Conservation (phyloP, 2,888 invertebrate species). For the Lucinisca nassula region DNA sequence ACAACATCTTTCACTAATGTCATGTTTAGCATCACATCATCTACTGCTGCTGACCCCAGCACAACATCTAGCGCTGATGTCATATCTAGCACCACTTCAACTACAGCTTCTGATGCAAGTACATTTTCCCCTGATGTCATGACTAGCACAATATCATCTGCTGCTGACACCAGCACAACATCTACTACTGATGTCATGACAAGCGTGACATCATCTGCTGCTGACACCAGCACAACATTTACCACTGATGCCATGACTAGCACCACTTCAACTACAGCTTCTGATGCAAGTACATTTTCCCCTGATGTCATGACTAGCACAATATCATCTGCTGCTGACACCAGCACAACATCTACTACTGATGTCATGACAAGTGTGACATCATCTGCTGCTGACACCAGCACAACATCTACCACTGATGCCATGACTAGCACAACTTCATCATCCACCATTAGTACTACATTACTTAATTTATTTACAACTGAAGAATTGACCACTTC, state of each 20-base stretch:
- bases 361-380: not conserved
- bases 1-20: not conserved
- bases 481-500: not conserved
- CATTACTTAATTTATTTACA: not conserved
- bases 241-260: not conserved
- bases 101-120: not conserved
- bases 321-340: too few species aligned
- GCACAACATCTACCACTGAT: not conserved
- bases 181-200: not conserved
- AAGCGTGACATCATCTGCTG: not conserved
- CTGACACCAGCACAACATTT: not conserved
- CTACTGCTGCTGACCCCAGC: not conserved
- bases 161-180: not conserved
- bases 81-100: not conserved
- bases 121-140: not conserved
- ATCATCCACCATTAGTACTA: not conserved
- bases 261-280: not conserved
- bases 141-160: not conserved
- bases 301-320: not conserved
- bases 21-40: not conserved
- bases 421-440: not conserved
- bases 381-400: not conserved
- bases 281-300: not conserved
- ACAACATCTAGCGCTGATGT: not conserved
- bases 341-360: not conserved